Base-by-base conservation (phyloP, 1,140 invertebrate genomes). In the Battus philenor region DNA sequence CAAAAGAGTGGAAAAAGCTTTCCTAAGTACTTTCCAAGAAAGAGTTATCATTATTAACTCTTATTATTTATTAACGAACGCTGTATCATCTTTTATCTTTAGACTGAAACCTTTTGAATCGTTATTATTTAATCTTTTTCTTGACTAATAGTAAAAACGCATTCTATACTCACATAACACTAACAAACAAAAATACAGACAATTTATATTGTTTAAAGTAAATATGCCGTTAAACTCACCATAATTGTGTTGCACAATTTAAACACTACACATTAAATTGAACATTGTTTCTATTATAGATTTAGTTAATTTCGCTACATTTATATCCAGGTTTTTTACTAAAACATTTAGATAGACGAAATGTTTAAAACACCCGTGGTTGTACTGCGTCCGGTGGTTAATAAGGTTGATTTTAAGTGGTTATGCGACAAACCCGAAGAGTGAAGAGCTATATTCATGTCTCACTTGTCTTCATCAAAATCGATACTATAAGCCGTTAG, bases 381-480 rank as follows among this genome's bases (percentile, higher is more conserved):
- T 55, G 53, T 55, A 47, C 48, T 32, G 33, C 13, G 39, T 32
- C 45, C 20, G 30, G 52, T 41, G 49, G 67, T 68, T 64, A 61
- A 66, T 67, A 69, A 59, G 53, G 66, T 70, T 54, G 62, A 41
- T 51, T 77, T 72, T 73, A 34, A 58, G 68, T 70, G 67, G 72
- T 73, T 68, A 80, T 82, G 80, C 78, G 76, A 75, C 77, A 77
- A 72, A 72, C 51, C 20, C 24, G 68, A 82, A 38, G 39, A 57
- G 68, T 31, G 36, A 34, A 44, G 60, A 53, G 33, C 20, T 70
- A 80, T 73, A 61, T 57, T 32, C 15, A 20, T 31, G 45, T 75
- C 72, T 61, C 62, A 65, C 52, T 80, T 63, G 55, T 64, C 63
- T 59, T 38, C 38, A 43, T 54, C 22, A 46, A 48, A 69, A 84